Conservation (phyloP, 2,797 vertebrate genomes). For the Crocodylus rhombifer region DNA sequence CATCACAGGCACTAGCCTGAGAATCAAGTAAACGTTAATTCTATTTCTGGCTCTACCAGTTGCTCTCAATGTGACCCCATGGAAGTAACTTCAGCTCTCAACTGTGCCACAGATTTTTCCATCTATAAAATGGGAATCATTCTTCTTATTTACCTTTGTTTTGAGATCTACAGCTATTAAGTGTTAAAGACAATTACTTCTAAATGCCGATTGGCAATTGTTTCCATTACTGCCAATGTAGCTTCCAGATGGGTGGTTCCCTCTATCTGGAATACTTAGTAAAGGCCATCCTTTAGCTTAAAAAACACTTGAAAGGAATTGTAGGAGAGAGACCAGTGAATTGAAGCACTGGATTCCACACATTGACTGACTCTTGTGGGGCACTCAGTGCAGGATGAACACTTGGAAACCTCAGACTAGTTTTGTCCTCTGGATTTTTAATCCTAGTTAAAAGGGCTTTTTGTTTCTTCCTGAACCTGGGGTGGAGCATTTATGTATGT, state of each 20-base stretch:
- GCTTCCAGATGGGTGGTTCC: neutral
- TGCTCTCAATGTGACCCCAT: neutral
- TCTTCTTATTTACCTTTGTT: neutral
- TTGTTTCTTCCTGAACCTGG: neutral
- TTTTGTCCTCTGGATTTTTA: neutral
- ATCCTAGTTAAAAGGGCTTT: neutral
- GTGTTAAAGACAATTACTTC: neutral
- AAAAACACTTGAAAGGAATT: neutral
- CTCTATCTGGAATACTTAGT: neutral
- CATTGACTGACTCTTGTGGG: neutral
- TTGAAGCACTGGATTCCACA: neutral
- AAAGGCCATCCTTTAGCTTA: neutral
- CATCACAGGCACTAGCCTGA: no score
- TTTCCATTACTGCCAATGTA: fast-evolving
- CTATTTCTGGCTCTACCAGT: neutral
- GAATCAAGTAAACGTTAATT: neutral
- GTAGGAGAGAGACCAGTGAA: neutral
- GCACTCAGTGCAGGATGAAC: neutral
- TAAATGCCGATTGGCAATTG: no score
- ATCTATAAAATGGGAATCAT: neutral
- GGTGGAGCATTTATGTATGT: neutral
- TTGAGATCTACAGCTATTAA: neutral
- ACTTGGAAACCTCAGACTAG: neutral
- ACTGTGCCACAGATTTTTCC: neutral
- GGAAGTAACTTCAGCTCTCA: neutral